phyloP scores from a whole-genome alignment of 2,888 invertebrate genomes.

The Melangyna quadrimaculata region DNA sequence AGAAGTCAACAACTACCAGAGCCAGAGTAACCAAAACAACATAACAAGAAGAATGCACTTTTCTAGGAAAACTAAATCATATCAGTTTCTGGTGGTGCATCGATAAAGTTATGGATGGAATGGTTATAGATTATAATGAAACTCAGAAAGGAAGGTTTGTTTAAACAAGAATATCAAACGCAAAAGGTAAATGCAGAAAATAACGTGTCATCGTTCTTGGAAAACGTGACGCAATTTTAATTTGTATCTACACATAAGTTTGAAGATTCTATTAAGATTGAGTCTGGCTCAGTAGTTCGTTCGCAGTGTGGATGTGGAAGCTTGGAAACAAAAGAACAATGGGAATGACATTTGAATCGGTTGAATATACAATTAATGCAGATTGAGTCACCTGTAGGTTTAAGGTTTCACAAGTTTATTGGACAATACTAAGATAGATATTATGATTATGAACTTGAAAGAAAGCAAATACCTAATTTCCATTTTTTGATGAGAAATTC shows the following conservation, averaged over 20 bases:
- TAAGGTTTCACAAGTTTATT: slow-evolving; percentile 23
- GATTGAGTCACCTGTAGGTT: not conserved
- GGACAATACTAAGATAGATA: not conserved
- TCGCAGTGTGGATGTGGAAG: not conserved
- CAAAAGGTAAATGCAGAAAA: slow-evolving; percentile 16
- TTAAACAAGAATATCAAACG: slow-evolving; percentile 4
- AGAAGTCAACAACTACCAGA: not conserved
- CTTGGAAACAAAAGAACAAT: slow-evolving; percentile 24
- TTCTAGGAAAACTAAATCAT: slow-evolving; percentile 54
- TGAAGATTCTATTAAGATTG: slow-evolving; percentile 45
- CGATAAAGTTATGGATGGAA: not conserved
- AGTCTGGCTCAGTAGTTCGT: not conserved
- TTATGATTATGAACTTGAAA: not conserved
- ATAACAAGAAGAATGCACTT: slow-evolving; percentile 20
- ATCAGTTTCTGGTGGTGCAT: slow-evolving; percentile 13
- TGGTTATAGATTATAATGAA: not conserved
- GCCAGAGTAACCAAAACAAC: not conserved
- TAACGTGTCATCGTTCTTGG: slow-evolving; percentile 55
- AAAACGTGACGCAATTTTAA: slow-evolving; percentile 57
- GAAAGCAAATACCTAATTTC: not conserved
- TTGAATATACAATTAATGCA: slow-evolving; percentile 11
- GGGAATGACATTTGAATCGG: slow-evolving; percentile 20
- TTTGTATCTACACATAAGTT: slow-evolving; percentile 20
- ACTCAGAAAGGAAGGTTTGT: not conserved
- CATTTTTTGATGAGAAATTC: not conserved